Base-by-base conservation (phyloP, 2,888 invertebrate species). In the Spisula solida region DNA sequence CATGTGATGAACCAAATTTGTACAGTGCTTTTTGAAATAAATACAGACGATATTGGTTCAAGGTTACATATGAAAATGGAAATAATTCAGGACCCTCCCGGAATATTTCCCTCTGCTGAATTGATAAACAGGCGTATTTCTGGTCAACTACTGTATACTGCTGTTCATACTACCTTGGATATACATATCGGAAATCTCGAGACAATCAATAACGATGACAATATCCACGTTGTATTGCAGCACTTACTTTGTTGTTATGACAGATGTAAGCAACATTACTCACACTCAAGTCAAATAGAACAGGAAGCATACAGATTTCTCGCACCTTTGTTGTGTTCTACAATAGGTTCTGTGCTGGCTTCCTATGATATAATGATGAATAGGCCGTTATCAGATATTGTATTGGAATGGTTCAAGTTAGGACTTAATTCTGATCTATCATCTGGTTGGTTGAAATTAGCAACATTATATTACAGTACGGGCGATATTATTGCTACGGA, bases 1-100 rank as follows among this genome's bases (percentile, higher is more conserved):
- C 2, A 79, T 10, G 29, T 87, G 12, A 48, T 87, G 6, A 20
- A 20, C 1, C 83, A 66, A 16, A 20, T 83, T 47, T 79, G 87
- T 47, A 12, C 20, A 14, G 16, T 34, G 34, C 41, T 82, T 41
- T 56, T 60, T 12, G 60, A n/a, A 5, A 60, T 82, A 41, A 8
- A 82, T 4, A 25, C 20, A 18, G 82, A 82, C 60, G 31, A 82
- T 56, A 34, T 82, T 5, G 60, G 82, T 2, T n/a, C 20, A 20
- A 60, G 82, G n/a, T n/a, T 82, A 41, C 56, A 60, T 4, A 31
- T 0, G 4, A 82, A 82, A 41, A 10, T 82, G 34, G 20, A 34
- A 14, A 31, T 51, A 25, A 25, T 81, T 55, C 55, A 8, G 31
- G 4, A 25, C 29, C 0, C 6, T 55, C 56, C 25, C 31, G 25